phyloP scores from a whole-genome alignment of 2,888 invertebrate species.

The Carterocephalus palaemon region DNA sequence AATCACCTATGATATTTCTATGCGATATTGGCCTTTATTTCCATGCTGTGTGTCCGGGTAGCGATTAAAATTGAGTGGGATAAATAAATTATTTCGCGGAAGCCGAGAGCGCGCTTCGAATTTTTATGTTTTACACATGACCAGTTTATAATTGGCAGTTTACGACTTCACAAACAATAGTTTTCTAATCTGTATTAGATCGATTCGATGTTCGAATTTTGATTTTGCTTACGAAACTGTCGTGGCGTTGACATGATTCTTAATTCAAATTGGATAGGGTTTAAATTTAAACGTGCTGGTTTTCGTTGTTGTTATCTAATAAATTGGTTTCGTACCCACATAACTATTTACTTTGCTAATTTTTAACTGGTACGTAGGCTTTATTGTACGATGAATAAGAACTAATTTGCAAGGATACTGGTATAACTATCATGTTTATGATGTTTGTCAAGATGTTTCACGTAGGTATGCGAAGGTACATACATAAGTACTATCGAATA shows the following conservation, averaged over 20 bases:
- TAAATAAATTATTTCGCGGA: conserved; percentile 41
- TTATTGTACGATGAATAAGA: background rate
- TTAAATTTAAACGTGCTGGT: background rate
- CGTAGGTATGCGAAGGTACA: too few relatives aligned
- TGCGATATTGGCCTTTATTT: conserved; percentile 3
- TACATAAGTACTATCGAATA: too few relatives aligned
- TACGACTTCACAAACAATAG: conserved; percentile 38
- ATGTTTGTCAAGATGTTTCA: conserved; percentile 9
- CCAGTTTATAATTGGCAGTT: conserved; percentile 55
- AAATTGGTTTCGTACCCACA: conserved; percentile 5
- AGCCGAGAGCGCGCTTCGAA: conserved; percentile 40
- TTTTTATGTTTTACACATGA: conserved; percentile 58
- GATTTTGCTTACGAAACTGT: conserved; percentile 29
- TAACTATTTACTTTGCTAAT: background rate
- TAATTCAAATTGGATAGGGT: background rate
- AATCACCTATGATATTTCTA: background rate
- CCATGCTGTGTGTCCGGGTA: conserved; percentile 4
- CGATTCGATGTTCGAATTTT: conserved; percentile 40
- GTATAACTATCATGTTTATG: background rate
- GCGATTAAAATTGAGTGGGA: conserved; percentile 24
- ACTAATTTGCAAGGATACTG: background rate
- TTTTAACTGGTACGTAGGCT: background rate
- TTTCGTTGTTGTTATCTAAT: conserved; percentile 2
- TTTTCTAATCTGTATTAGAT: conserved; percentile 47
- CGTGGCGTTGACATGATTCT: background rate